phyloP scores from a whole-genome alignment of 35 echinoderm and acorn worm species.

The Ophioderma brevispina region DNA sequence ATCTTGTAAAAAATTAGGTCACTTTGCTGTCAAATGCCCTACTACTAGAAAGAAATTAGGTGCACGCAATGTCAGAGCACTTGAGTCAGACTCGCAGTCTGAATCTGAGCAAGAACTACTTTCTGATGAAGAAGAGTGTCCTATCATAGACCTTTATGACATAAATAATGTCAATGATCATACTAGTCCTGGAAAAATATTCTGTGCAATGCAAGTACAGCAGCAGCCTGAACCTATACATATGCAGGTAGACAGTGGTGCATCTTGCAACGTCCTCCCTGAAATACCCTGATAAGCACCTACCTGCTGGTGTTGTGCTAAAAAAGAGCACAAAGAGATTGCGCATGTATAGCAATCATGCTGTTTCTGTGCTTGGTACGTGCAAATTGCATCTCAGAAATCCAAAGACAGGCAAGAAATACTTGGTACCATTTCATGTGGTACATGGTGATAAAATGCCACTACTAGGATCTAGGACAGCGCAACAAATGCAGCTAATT shows the following conservation, averaged over 20 bases:
- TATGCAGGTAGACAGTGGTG: constrained; percentile 57
- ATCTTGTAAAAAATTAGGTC: constrained; percentile 42
- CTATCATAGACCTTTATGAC: neutral
- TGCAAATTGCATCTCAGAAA: constrained; percentile 26
- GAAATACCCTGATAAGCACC: neutral
- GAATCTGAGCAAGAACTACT: neutral
- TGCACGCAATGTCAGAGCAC: neutral
- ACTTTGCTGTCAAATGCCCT: constrained; percentile 41
- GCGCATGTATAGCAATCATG: constrained; percentile 37
- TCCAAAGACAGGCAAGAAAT: constrained; percentile 12
- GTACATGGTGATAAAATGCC: constrained; percentile 13
- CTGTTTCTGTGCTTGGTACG: constrained; percentile 14
- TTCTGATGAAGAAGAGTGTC: constrained; percentile 28
- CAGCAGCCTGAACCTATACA: neutral
- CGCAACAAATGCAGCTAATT: constrained; percentile 57
- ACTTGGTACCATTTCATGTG: constrained; percentile 29
- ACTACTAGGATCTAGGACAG: constrained; percentile 47
- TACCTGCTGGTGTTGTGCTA: neutral
- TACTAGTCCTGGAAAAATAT: neutral
- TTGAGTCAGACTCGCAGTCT: no score
- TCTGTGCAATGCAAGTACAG: neutral
- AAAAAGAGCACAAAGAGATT: constrained; percentile 4
- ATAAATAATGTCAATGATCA: neutral
- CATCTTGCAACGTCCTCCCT: constrained; percentile 38
- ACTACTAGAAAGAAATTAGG: neutral